These are phyloP conservation scores for Argyresthia albistria DNA, from an alignment of 2,888 invertebrate genomes.

Conservation along the genomic window DNA sequence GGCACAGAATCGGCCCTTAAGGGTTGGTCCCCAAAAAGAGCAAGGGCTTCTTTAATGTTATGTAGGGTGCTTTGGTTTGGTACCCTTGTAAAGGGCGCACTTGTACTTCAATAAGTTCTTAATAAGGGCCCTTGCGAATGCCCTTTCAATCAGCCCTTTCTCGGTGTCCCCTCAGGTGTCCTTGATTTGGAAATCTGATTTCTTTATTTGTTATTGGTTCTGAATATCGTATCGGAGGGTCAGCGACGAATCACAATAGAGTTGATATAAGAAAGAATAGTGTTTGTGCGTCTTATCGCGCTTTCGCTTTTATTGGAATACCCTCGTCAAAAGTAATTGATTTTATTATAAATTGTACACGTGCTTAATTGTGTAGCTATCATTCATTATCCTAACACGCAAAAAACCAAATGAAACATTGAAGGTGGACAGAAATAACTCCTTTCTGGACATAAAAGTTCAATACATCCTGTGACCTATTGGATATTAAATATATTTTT, in stretches of 20 bases:
- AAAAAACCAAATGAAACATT: too few species aligned
- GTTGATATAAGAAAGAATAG: conserved; percentile 37
- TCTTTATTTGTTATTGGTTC: conserved; percentile 49
- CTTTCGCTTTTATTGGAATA: too few species aligned
- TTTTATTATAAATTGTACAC: too few species aligned
- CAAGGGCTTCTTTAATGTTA: conserved; percentile 41
- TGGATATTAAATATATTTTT: too few species aligned
- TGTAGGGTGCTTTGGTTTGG: conserved; percentile 41
- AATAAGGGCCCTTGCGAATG: conserved; percentile 52
- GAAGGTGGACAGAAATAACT: too few species aligned
- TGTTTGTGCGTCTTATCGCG: conserved; percentile 36
- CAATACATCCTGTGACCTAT: too few species aligned
- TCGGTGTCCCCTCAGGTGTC: conserved; percentile 53
- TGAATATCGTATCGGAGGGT: conserved; percentile 40
- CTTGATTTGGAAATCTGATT: conserved; percentile 61
- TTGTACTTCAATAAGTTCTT: conserved; percentile 60
- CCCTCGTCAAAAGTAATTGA: too few species aligned
- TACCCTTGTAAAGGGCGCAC: conserved; percentile 30
- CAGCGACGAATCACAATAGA: conserved; percentile 31
- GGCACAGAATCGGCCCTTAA: conserved; percentile 32
- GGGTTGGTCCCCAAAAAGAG: conserved; percentile 57
- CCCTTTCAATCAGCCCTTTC: conserved; percentile 45
- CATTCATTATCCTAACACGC: too few species aligned
- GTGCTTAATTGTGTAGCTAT: too few species aligned
- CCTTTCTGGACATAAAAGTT: too few species aligned